Evolutionary conservation across 2,797 vertebrate species (phyloP), one percentile per base, ranked within the genome.

Genomic region (Crax fasciolata): DNA sequence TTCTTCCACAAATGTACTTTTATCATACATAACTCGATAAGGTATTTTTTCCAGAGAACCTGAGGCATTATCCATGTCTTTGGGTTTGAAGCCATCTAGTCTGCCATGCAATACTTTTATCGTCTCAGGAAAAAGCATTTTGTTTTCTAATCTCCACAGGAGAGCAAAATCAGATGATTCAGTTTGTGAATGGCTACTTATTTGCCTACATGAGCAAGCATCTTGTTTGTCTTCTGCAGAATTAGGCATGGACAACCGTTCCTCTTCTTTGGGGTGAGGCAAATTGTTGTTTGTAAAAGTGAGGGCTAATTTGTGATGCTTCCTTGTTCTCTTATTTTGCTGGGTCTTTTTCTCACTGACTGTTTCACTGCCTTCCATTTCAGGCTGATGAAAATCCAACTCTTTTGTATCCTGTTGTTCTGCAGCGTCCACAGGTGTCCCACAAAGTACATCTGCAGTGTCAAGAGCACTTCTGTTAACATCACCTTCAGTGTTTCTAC

Each of bases 1-100:
- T 96, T 99, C 99, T 96, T 99, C 99, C 83, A 99, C 98, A 84
- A 98, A 98, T 0, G 99, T 99, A 84, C 99, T 98, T 98, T 99
- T 99, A 93, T 99, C 99, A 43, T 99, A 98, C 1, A 94, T 98
- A 54, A 99, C 98, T 32, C 98, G 98, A 95, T 99, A 99, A 0
- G 99, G 99, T 74, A 99, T 98, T 96, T 95, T 95, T 78, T 98
- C 98, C 32, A 94, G 98, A 93, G 91, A 94, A 87, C 84, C 89
- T 17, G 95, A 97, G 84, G 87, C 83, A 80, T 94, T 94, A 67
- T 85, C 96, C 12, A 96, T 54, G 13, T 94, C 32, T 95, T 98
- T 97, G 2, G 99, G 98, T 92, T 98, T 97, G 91, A 99, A 99
- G 67, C 97, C 97, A 44, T 97, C 97, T 38, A 98, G 66, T 86